Evolutionary conservation across 2,888 invertebrate species (phyloP), one percentile per base, ranked within the genome.

Genomic region (Tanytarsus gracilentus): DNA sequence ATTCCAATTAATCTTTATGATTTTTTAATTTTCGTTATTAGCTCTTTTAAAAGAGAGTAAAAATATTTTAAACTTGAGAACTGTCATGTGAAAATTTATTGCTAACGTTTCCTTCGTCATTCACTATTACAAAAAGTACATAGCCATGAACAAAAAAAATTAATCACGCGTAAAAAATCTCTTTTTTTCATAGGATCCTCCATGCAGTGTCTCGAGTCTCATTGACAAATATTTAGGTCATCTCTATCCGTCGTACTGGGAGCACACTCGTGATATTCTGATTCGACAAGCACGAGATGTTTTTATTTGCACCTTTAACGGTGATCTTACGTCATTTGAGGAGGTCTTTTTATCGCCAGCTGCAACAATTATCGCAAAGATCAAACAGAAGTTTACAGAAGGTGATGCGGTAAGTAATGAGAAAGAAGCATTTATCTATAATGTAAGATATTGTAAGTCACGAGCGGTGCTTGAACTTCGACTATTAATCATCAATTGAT

Each of bases 231-330:
- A 82, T 72, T 78, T 84, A 66, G 79, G 81, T 55, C 75, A 76
- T 65, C 77, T 83, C 69, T 84, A 83, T 72, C 77, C 79, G 63
- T 77, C 81, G 68, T 82, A 79, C 69, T 68, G 65, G 64, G 75
- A 77, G 64, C 74, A 77, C 67, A 78, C 79, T 62, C 76, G 77
- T 66, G 77, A 78, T 67, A 77, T 80, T 67, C 75, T 85, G 69
- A 77, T 83, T 66, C 77, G 83, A 61, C 84, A 85, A 74, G 85
- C 85, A 59, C 77, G 84, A 67, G 82, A 84, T 71, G 74, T 84
- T 63, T 77, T 85, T 66, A 80, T 82, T 56, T 80, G 81, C 68
- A 78, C 78, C 65, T 85, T 81, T 72, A 79, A 78, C 64, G 83
- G 83, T 50, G 79, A 81, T 70, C 70, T 84, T 67, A 75, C 75